Evolutionary conservation across 2,113 vertebrate genomes (phyloP).

Genomic region (Rhabdornis inornatus): DNA sequence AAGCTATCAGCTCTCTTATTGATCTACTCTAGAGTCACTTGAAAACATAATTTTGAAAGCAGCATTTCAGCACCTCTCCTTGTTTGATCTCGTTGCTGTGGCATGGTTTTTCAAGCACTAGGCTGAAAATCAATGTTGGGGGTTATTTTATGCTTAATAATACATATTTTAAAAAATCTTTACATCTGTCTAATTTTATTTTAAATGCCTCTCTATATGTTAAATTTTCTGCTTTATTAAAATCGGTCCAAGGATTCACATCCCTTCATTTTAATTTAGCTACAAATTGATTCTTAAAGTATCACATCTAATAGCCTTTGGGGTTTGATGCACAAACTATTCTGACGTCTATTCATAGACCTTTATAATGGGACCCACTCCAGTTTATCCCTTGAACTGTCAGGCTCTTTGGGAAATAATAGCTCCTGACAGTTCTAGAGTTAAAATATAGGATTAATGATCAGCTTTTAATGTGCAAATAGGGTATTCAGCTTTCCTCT

Average conservation of each 20-base stretch:
- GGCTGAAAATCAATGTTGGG: not conserved
- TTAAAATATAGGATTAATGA: conserved; percentile 72
- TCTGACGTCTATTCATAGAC: conserved; percentile 43
- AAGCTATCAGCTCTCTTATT: conserved; percentile 14
- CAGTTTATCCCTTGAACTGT: conserved; percentile 60
- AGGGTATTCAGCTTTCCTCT: conserved; percentile 19
- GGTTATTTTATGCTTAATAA: not conserved
- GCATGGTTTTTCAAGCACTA: conserved; percentile 23
- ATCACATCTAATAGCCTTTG: conserved; percentile 51
- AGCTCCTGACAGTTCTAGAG: conserved; percentile 62
- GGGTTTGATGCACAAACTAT: conserved; percentile 36
- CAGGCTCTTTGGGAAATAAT: conserved; percentile 50
- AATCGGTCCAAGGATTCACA: not conserved
- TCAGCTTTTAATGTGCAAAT: conserved; percentile 70
- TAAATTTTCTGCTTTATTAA: conserved; percentile 48
- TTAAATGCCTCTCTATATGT: not conserved
- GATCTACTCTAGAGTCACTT: conserved; percentile 32
- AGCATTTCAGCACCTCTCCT: conserved; percentile 7
- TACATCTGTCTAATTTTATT: conserved; percentile 12
- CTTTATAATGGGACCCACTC: conserved; percentile 53
- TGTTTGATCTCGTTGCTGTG: conserved; percentile 7
- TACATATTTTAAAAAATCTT: not conserved
- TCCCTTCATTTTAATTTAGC: conserved; percentile 30
- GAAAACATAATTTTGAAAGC: conserved; percentile 46
- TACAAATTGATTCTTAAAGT: conserved; percentile 42